Percentiles rank a stretch among this genome's conserved stretches.
Conservation (phyloP, 1,140 invertebrate species). For the Drosophila watanabei region DNA sequence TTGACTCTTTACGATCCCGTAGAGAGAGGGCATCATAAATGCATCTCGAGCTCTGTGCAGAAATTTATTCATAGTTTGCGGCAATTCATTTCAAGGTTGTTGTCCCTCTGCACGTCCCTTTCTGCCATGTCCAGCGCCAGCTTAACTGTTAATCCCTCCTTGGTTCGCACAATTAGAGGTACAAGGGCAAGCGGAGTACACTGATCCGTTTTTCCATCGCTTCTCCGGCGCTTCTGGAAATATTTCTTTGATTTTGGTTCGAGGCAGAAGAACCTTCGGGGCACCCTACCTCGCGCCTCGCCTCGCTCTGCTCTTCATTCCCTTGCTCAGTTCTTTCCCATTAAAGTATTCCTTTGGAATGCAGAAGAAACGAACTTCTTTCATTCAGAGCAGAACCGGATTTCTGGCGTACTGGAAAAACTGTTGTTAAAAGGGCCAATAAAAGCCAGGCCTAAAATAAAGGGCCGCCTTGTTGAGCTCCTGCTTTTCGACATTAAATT, state of each 20-base stretch:
- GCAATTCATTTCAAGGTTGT: constrained; percentile 78
- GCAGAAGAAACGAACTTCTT: constrained; percentile 44
- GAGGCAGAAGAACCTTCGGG: constrained; percentile 13
- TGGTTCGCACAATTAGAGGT: constrained; percentile 67
- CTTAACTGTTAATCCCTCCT: constrained; percentile 73
- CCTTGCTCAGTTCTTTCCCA: background rate
- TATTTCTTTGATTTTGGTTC: constrained; percentile 25
- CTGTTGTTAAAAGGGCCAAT: constrained; percentile 20
- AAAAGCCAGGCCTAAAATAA: constrained; percentile 23
- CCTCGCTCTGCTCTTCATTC: background rate
- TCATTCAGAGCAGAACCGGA: constrained; percentile 46
- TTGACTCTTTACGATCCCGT: constrained; percentile 59
- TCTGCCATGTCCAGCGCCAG: constrained; percentile 60
- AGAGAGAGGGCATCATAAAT: constrained; percentile 29
- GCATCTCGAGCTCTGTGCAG: constrained; percentile 6
- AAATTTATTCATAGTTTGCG: constrained; percentile 77
- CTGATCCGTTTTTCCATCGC: constrained; percentile 9
- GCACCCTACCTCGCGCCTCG: constrained; percentile 16
- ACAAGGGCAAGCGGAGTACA: constrained; percentile 16
- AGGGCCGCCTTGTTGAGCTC: constrained; percentile 2
- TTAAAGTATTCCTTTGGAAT: constrained; percentile 40
- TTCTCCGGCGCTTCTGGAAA: constrained; percentile 46
- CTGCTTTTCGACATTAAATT: constrained; percentile 19
- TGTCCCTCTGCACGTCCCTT: constrained; percentile 24
- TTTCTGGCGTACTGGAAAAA: constrained; percentile 34